A percentile compares a stretch with the other conserved stretches of the same genome.
Conservation (phyloP, 2,113 vertebrate genomes). For the Gnathonemus longibarbis region DNA sequence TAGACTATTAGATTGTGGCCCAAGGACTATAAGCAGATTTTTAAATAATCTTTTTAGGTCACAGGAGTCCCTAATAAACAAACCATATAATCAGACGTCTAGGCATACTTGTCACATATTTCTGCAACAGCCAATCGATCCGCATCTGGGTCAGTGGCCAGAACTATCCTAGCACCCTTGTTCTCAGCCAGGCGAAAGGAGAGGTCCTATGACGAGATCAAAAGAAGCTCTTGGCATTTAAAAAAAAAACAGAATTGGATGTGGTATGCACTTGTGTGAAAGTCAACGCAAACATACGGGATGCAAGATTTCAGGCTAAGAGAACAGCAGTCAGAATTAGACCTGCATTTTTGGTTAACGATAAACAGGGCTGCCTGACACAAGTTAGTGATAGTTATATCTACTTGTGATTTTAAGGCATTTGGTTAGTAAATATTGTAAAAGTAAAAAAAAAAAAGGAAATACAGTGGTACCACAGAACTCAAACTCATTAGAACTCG, state of each 20-base stretch:
- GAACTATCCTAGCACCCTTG: constrained; percentile 68
- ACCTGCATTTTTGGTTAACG: not conserved
- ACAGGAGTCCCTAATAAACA: not conserved
- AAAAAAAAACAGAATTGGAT: not conserved
- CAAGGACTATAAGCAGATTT: not conserved
- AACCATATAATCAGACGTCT: constrained; percentile 48
- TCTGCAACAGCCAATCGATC: constrained; percentile 89
- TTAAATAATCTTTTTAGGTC: not conserved
- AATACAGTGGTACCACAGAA: too few species aligned
- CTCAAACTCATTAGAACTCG: too few species aligned
- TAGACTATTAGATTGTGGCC: not conserved
- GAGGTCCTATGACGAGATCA: constrained; percentile 60
- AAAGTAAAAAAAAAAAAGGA: not conserved
- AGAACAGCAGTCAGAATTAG: not conserved
- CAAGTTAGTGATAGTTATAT: not conserved
- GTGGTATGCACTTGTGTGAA: not conserved
- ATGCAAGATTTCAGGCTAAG: not conserved
- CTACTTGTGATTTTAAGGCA: not conserved
- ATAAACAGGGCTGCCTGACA: not conserved
- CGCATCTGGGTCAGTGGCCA: constrained; percentile 92
- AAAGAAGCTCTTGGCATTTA: not conserved
- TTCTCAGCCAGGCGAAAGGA: constrained; percentile 79
- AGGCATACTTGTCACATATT: constrained; percentile 64
- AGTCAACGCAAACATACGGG: not conserved
- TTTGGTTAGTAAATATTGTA: not conserved